A percentile compares a stretch with the other conserved stretches of the same genome.
Evolutionary conservation across 2,797 vertebrate species (phyloP).

Genomic region (Tokudaia muenninki): DNA sequence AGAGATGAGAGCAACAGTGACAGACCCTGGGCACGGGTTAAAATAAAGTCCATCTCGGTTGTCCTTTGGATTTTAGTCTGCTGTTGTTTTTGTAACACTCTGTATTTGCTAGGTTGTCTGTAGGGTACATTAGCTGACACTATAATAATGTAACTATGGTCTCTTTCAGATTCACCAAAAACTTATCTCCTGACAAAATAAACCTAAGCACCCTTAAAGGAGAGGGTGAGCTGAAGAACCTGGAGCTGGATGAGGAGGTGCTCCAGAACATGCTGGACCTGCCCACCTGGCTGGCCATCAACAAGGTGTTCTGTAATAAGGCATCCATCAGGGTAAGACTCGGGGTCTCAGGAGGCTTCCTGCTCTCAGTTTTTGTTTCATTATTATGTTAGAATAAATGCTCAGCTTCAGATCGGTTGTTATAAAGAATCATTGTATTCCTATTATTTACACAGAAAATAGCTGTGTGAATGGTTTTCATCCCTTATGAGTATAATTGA

Average conservation of each 20-base stretch:
- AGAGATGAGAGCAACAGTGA: not conserved
- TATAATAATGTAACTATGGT: constrained; percentile 67
- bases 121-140: constrained; percentile 12
- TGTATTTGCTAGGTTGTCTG: constrained; percentile 39
- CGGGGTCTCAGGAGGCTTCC: constrained; percentile 12
- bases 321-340: constrained; percentile 96
- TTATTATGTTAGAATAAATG: not conserved
- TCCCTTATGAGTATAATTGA: constrained; percentile 28
- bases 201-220: constrained; percentile 92
- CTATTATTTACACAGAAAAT: constrained; percentile 49
- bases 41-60: not conserved
- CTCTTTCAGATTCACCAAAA: constrained; percentile 91
- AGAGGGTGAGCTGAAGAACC: constrained; percentile 91
- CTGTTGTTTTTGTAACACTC: constrained; percentile 1
- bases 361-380: constrained; percentile 4
- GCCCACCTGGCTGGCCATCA: constrained; percentile 97
- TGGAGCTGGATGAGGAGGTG: constrained; percentile 92
- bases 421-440: constrained; percentile 35
- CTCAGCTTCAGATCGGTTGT: constrained; percentile 33
- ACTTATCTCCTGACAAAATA: constrained; percentile 92
- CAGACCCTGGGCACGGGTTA: not conserved
- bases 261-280: constrained; percentile 93
- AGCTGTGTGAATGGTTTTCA: not conserved
- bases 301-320: constrained; percentile 98
- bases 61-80: not conserved